Evolutionary conservation across 1,140 invertebrate species (phyloP).

Genomic region (Planococcus citri): DNA sequence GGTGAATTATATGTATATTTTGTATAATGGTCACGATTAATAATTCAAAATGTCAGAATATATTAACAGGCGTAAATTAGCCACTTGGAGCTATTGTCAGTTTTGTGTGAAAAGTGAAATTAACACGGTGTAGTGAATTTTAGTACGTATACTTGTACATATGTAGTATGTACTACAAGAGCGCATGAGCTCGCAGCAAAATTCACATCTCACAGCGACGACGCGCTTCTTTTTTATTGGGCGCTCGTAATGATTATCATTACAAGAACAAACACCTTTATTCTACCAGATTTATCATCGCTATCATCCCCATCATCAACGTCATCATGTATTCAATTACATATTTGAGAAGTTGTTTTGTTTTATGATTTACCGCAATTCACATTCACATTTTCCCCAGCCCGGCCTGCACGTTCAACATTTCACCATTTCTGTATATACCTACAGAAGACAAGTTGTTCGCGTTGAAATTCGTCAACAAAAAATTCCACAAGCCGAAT

Average conservation of each 20-base stretch:
- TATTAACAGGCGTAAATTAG: not conserved
- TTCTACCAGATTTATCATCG: slow-evolving; percentile 3
- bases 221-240: not conserved
- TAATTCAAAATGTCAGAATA: slow-evolving; percentile 8
- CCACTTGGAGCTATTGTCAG: not conserved
- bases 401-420: no score
- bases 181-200: not conserved
- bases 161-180: no score
- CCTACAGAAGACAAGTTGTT: not conserved
- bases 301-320: slow-evolving; percentile 6
- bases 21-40: not conserved
- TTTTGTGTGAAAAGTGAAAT: slow-evolving; percentile 7
- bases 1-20: not conserved
- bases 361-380: slow-evolving; percentile 6
- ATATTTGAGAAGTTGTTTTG: slow-evolving; percentile 3
- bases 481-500: not conserved
- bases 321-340: not conserved
- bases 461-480: not conserved
- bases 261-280: not conserved
- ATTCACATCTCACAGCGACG: not conserved
- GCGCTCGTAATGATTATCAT: not conserved
- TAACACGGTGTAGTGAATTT: not conserved
- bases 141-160: no score
- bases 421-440: not conserved
- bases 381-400: no score